These are phyloP conservation scores for Mesoclemmys tuberculata DNA, from an alignment of 2,113 vertebrate genomes.

Conservation along the genomic window DNA sequence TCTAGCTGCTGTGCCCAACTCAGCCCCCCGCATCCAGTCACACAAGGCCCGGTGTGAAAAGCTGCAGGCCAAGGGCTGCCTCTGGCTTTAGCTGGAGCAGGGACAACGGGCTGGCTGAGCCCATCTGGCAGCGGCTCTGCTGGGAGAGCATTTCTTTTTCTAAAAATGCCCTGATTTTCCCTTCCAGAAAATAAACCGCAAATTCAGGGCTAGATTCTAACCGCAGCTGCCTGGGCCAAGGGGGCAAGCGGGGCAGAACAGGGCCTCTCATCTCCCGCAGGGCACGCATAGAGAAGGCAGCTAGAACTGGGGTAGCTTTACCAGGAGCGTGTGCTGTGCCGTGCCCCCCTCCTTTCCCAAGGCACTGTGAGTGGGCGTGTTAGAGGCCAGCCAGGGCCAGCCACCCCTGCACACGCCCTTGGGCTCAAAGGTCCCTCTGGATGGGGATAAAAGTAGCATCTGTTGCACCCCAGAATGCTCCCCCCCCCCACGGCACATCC, in stretches of 20 bases:
- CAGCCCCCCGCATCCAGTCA: not conserved
- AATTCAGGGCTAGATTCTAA: not conserved
- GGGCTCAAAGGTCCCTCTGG: not conserved
- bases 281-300: not conserved
- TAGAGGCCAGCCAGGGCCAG: not conserved
- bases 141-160: not conserved
- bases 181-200: not conserved
- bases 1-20: not conserved
- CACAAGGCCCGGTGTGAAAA: not conserved
- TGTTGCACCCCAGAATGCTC: not conserved
- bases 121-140: not conserved
- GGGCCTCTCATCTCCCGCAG: not conserved
- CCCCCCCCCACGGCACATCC: not conserved
- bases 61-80: too few relatives aligned
- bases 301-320: not conserved
- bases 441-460: not conserved
- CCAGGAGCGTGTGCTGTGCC: fast-evolving
- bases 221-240: not conserved
- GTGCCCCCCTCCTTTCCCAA: not conserved
- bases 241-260: too few relatives aligned
- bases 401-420: not conserved
- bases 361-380: not conserved
- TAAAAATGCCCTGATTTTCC: not conserved
- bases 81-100: not conserved
- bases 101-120: not conserved